Base-by-base conservation (phyloP, 2,888 invertebrate genomes). In the Cactoblastis cactorum region DNA sequence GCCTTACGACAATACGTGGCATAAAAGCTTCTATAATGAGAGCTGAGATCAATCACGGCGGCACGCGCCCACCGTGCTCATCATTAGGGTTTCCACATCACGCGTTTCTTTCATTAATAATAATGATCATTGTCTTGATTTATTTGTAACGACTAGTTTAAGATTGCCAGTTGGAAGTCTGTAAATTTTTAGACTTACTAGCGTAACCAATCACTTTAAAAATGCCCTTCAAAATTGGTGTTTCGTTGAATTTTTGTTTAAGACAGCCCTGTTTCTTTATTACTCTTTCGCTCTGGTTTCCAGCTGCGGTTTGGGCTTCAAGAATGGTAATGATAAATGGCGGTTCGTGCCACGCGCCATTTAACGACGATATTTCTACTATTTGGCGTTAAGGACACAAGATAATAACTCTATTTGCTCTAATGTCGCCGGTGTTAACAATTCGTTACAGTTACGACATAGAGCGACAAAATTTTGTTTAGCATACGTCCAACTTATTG, bases 391-490 rank as follows among this genome's bases (percentile, higher is more conserved):
- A 64, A 66, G 59, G 64, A 67, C 65, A 66, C 24, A 53, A 56
- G 56, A 62, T 73, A 71, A 77, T 69, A 63, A 65, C 60, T 62
- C 62, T 67, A 74, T 76, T 71, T 57, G 66, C 62, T 56, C 66
- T 77, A 77, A 74, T 74, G 76, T 69, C 77, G 67, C 61, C 61
- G 57, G 63, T 60, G 53, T 45, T 57, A 52, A 54, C 61, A 62
- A 79, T 78, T 77, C 62, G 74, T 55, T 62, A 68, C 68, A 67
- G 71, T 86, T 82, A 74, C 83, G 78, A 74, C 58, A 62, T 57
- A 61, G 35, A 57, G 68, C 67, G 74, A 77, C 77, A 75, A 65
- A 61, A 61, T 56, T 56, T 58, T 57, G 38, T 55, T 49, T 49
- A 39, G 41, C 49, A 49, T 49, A 49, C 49, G 49, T 33, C 54